phyloP scores from a whole-genome alignment of 2,888 invertebrate genomes.

The Aspidiotus destructor region DNA sequence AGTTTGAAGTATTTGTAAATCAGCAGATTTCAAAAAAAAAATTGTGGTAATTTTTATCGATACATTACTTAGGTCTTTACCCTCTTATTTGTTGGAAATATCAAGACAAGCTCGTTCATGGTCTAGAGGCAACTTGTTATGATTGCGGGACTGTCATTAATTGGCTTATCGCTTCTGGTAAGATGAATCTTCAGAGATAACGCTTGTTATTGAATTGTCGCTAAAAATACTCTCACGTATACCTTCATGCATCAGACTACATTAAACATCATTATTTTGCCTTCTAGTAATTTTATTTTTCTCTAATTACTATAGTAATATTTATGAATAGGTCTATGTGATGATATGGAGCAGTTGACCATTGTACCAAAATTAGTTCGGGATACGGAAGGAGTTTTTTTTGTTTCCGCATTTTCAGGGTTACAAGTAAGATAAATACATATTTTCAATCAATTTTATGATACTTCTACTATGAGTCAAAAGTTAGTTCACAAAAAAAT shows the following conservation, averaged over 20 bases:
- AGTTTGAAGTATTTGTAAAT: neutral
- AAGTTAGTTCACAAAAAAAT: too few relatives aligned
- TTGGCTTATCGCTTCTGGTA: slow-evolving; percentile 67
- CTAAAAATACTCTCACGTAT: neutral
- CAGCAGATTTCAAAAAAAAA: neutral
- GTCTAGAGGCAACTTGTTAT: slow-evolving; percentile 76
- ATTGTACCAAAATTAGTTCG: slow-evolving; percentile 57
- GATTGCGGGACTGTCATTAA: slow-evolving; percentile 80
- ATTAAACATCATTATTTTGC: neutral
- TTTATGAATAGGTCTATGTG: slow-evolving; percentile 8
- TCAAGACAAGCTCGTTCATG: slow-evolving; percentile 53
- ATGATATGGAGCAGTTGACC: slow-evolving; percentile 57
- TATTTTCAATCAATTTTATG: too few relatives aligned
- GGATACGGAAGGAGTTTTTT: slow-evolving; percentile 68
- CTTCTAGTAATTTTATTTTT: neutral
- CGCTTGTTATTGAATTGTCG: too few relatives aligned
- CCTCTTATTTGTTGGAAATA: slow-evolving; percentile 83
- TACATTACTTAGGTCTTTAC: slow-evolving; percentile 49
- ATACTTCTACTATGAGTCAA: too few relatives aligned
- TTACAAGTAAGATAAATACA: slow-evolving; percentile 56
- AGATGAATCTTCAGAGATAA: neutral
- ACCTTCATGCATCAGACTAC: neutral
- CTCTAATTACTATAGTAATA: too few relatives aligned
- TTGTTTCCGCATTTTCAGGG: slow-evolving; percentile 83
- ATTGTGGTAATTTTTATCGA: neutral